Conservation (phyloP, 2,113 vertebrate genomes). For the Stegostoma tigrinum region DNA sequence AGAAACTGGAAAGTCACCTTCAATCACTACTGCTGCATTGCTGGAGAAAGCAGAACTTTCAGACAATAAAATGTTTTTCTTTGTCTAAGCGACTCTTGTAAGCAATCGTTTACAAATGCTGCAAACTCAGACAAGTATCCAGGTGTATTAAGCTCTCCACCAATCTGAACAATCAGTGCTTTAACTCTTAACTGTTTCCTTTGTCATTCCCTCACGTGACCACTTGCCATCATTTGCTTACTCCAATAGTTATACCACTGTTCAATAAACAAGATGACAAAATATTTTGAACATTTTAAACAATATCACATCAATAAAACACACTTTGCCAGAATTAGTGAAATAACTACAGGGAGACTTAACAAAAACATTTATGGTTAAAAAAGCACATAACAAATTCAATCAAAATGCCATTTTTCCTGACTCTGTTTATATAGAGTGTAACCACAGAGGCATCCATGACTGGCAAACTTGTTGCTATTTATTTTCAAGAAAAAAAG, state of each 20-base stretch:
- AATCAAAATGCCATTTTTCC: not conserved
- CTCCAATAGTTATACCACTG: not conserved
- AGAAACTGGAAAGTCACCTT: not conserved
- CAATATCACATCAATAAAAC: not conserved
- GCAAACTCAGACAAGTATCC: not conserved
- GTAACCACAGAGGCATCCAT: not conserved
- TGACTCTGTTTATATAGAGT: not conserved
- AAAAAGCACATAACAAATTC: not conserved
- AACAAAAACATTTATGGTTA: not conserved
- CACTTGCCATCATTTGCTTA: not conserved
- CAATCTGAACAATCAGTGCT: not conserved
- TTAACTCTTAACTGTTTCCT: not conserved
- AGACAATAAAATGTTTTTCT: not conserved
- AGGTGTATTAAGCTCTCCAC: not conserved
- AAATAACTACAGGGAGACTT: not conserved
- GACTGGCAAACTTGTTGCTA: not conserved
- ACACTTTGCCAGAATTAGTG: not conserved
- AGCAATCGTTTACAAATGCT: not conserved
- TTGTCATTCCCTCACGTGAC: not conserved
- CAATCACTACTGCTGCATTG: not conserved
- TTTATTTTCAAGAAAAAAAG: not conserved
- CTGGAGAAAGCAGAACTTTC: not conserved
- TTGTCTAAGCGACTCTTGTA: not conserved
- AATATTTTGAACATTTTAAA: not conserved
- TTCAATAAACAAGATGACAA: not conserved